Conservation (phyloP, 2,113 vertebrate genomes). For the Bungarus multicinctus region DNA sequence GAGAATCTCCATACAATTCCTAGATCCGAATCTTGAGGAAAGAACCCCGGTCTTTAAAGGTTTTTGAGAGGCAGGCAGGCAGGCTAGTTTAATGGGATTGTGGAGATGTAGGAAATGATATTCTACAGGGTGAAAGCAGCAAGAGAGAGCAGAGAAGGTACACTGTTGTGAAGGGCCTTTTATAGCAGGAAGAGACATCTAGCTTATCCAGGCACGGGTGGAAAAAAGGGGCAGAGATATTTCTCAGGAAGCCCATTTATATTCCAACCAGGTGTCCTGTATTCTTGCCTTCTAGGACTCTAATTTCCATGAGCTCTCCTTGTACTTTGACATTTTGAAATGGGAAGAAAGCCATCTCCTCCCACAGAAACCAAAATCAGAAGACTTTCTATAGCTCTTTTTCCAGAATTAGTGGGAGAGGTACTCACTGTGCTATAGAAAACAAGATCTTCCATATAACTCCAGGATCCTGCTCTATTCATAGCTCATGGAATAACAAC, state of each 20-base stretch:
- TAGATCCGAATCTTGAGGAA: neutral
- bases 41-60: neutral
- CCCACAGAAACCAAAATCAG: neutral
- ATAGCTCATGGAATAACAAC: neutral
- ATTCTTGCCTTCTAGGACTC: neutral
- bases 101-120: neutral
- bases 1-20: neutral
- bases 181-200: neutral
- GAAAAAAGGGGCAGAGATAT: neutral
- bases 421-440: neutral
- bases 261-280: neutral
- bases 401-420: neutral
- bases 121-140: neutral
- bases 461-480: neutral
- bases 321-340: neutral
- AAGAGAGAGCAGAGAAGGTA: neutral
- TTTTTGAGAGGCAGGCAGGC: neutral
- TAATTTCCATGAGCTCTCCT: neutral
- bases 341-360: neutral
- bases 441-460: neutral
- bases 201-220: neutral
- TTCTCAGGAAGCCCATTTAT: neutral
- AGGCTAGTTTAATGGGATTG: neutral
- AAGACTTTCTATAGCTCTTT: neutral
- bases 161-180: neutral